Percentiles rank a stretch among this genome's conserved stretches.
Conservation (phyloP, 2,888 invertebrate species). For the Perithous albicinctus region DNA sequence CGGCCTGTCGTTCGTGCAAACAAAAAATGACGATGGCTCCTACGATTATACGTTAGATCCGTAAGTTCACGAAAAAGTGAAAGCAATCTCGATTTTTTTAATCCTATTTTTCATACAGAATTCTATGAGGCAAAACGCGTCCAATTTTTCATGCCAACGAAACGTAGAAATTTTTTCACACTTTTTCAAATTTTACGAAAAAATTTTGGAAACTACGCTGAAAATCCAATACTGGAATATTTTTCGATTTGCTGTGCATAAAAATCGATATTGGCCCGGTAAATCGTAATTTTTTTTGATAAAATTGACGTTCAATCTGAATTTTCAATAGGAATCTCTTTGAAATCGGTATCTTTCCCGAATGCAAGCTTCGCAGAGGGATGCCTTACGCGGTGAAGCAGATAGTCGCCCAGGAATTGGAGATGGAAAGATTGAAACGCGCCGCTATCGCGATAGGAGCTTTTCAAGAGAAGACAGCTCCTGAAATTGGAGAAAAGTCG, state of each 20-base stretch:
- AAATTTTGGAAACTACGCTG: no score
- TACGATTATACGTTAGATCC: slow-evolving; percentile 87
- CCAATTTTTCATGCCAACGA: no score
- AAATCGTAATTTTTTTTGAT: slow-evolving; percentile 1
- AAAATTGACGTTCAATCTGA: no score
- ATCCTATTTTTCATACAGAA: no score
- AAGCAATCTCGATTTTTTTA: no score
- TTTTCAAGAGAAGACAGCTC: slow-evolving; percentile 1
- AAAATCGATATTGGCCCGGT: not conserved
- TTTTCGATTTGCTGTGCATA: no score
- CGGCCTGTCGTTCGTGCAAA: slow-evolving; percentile 94
- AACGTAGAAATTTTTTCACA: no score
- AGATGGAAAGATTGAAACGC: slow-evolving; percentile 78
- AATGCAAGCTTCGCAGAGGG: slow-evolving; percentile 74
- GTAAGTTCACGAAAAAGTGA: slow-evolving; percentile 72
- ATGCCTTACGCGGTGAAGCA: slow-evolving; percentile 80
- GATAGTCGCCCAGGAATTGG: slow-evolving; percentile 80
- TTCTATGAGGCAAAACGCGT: no score
- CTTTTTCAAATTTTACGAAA: no score
- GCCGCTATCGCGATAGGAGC: slow-evolving; percentile 63
- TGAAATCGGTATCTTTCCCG: slow-evolving; percentile 78
- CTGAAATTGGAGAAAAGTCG: slow-evolving; percentile 9
- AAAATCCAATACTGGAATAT: no score
- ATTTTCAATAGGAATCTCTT: slow-evolving; percentile 76
- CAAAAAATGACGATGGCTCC: slow-evolving; percentile 91